phyloP scores from a whole-genome alignment of 2,888 invertebrate genomes.

The Luperina testacea region DNA sequence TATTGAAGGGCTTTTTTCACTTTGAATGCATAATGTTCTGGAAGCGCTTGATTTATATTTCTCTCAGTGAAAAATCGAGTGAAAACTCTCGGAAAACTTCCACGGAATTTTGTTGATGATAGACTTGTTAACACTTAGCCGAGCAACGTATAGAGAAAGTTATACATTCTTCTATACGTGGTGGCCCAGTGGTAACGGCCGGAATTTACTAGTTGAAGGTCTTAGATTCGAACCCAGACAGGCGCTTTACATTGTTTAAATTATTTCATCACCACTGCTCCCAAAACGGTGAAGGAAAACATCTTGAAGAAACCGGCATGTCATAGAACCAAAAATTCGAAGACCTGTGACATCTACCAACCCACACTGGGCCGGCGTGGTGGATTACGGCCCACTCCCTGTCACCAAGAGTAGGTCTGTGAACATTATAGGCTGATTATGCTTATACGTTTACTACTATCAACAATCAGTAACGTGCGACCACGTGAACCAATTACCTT shows the following conservation, averaged over 20 bases:
- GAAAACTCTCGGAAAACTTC: background rate
- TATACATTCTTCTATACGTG: background rate
- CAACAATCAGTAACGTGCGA: background rate
- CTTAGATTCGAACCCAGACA: background rate
- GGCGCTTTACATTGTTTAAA: background rate
- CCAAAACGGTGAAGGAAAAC: background rate
- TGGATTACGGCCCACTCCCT: background rate
- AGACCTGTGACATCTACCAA: background rate
- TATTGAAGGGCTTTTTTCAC: slow-evolving; percentile 57
- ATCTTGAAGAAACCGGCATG: background rate
- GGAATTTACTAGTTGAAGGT: background rate
- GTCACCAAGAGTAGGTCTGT: background rate
- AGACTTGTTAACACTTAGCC: background rate
- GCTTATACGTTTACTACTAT: background rate
- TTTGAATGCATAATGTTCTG: slow-evolving; percentile 49
- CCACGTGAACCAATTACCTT: background rate
- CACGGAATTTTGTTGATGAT: background rate
- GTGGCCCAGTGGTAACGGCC: background rate
- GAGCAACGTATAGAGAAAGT: background rate
- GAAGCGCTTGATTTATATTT: slow-evolving; percentile 45
- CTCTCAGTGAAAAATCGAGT: background rate
- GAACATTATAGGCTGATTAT: background rate
- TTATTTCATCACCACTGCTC: background rate
- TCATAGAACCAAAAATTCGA: background rate
- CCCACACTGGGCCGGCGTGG: background rate